phyloP scores from a whole-genome alignment of 2,797 vertebrate species.

The Oreortyx pictus region DNA sequence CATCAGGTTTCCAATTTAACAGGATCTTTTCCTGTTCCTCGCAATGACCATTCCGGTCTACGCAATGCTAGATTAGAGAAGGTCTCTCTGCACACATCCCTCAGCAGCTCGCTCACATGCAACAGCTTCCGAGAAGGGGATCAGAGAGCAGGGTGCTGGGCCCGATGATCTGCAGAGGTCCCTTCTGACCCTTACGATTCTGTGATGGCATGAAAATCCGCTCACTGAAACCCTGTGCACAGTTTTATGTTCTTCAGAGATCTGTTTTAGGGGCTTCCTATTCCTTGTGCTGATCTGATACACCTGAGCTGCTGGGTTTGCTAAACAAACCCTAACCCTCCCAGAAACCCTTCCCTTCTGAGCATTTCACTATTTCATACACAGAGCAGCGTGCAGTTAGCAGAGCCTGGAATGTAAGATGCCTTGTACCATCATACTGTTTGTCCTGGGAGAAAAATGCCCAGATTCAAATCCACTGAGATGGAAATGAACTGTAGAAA shows the following conservation, averaged over 20 bases:
- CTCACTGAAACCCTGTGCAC: not conserved
- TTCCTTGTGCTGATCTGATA: not conserved
- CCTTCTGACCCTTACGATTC: not conserved
- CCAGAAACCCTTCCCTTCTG: not conserved
- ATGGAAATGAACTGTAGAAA: not conserved
- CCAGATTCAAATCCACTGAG: not conserved
- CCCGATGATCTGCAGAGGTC: not conserved
- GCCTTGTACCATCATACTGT: not conserved
- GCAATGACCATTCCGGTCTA: not conserved
- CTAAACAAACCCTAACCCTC: not conserved
- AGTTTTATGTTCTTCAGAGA: not conserved
- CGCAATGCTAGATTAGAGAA: not conserved
- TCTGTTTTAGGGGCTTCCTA: not conserved
- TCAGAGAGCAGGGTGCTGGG: not conserved
- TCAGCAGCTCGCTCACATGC: not conserved
- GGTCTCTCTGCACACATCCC: fast-evolving
- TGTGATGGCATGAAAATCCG: not conserved
- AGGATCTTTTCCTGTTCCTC: not conserved
- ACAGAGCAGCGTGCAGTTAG: not conserved
- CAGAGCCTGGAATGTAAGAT: not conserved
- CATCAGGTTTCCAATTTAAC: slow-evolving; percentile 26
- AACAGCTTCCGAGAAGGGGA: not conserved
- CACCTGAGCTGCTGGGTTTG: not conserved
- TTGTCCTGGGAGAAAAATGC: not conserved
- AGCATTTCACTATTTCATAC: not conserved